These are phyloP conservation scores for Polydrusus pterygomalis DNA, from an alignment of 2,888 invertebrate species.

Conservation along the genomic window DNA sequence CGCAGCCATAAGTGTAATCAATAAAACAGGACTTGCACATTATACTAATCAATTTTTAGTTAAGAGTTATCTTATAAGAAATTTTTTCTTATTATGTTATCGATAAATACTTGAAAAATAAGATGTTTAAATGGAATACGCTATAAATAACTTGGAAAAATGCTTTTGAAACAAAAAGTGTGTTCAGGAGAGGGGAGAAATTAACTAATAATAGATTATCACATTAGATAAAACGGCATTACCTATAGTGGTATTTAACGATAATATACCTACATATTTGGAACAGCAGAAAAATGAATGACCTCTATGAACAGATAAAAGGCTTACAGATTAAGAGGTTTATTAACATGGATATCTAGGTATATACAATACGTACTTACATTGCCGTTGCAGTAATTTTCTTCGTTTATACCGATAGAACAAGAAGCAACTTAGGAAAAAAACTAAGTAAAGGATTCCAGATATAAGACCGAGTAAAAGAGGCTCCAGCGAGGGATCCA, in stretches of 20 bases:
- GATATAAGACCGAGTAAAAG: neutral
- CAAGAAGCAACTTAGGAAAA: neutral
- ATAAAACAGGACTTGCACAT: slow-evolving; percentile 7
- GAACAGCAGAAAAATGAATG: no score
- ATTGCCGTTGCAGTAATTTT: neutral
- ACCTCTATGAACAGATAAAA: no score
- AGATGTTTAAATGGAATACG: neutral
- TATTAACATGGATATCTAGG: no score
- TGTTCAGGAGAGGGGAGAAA: neutral
- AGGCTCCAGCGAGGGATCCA: neutral
- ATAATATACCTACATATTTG: no score
- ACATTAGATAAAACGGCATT: neutral
- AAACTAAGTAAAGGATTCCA: slow-evolving; percentile 2
- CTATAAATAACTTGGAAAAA: slow-evolving; percentile 11
- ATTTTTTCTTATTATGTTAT: neutral
- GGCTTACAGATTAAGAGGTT: neutral
- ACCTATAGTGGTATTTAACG: no score
- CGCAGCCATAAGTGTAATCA: neutral
- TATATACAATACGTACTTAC: neutral
- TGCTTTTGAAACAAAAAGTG: neutral
- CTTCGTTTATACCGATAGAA: neutral
- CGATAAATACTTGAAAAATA: slow-evolving; percentile 9
- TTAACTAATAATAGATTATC: neutral
- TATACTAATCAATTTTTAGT: neutral
- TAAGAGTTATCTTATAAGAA: neutral